These are phyloP conservation scores for Onychorhynchus coronatus DNA, from an alignment of 2,113 vertebrate species.

Conservation along the genomic window DNA sequence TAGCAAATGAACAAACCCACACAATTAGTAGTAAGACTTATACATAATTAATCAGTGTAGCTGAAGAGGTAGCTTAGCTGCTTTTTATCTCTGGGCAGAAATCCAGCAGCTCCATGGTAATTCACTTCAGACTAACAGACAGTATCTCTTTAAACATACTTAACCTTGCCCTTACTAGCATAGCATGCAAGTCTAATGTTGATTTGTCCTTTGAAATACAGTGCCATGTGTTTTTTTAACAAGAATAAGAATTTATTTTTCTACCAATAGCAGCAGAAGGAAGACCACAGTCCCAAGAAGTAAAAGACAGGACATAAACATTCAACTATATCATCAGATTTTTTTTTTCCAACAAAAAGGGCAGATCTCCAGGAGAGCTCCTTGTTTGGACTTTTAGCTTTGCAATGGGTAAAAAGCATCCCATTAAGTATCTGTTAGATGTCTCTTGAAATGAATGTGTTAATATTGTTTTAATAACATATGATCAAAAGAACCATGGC, in stretches of 20 bases:
- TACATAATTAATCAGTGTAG: background rate
- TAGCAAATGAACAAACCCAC: background rate
- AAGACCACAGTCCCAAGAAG: background rate
- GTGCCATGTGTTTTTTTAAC: background rate
- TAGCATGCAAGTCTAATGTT: background rate
- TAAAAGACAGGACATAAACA: background rate
- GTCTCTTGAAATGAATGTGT: background rate
- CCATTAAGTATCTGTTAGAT: background rate
- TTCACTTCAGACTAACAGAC: constrained; percentile 28
- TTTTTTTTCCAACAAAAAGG: background rate
- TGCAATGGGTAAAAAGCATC: background rate
- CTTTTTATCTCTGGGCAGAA: constrained; percentile 47
- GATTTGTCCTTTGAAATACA: background rate
- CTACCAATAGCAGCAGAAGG: background rate
- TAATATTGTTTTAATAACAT: background rate
- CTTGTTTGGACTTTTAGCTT: background rate
- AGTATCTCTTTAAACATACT: constrained; percentile 31
- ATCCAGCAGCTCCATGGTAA: constrained; percentile 1
- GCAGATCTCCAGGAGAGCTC: background rate
- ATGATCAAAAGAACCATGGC: background rate
- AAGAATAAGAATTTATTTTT: background rate
- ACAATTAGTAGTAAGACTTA: background rate
- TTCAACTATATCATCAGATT: background rate
- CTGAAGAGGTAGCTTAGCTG: constrained; percentile 15
- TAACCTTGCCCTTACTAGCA: constrained; percentile 15